Evolutionary conservation across 1,140 invertebrate species (phyloP), one percentile per base, ranked within the genome.

Genomic region (Drosophila ercepeae): DNA sequence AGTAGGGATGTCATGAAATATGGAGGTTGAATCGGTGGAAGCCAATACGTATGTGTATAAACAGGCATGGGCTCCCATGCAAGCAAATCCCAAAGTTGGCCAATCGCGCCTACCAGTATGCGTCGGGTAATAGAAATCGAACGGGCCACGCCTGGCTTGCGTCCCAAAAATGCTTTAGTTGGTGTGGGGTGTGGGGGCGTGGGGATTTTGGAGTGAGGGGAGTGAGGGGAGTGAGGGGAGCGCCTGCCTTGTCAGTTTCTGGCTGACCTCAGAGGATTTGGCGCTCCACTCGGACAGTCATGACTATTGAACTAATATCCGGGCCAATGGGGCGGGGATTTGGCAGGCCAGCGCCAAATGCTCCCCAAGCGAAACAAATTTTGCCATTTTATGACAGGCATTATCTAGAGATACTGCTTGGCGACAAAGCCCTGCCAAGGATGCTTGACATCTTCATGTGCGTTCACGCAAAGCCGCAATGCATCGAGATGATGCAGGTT

Each of bases 281-380:
- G 32, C 34, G 42, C 59, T 67, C 53, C 51, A 67, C 50, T 53
- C 42, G 49, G 34, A 58, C 44, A 58, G 69, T 73, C 52, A 71
- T 36, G 69, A 73, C 70, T 74, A 83, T 83, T 83, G 75, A 86
- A 86, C 81, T 81, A 74, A 88, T 74, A 84, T 81, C 44, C 41
- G 45, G 53, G 72, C 50, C 39, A 50, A 50, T 45, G 52, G 27
- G 48, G 13, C 32, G 29, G 52, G 57, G 50, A 46, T 25, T 42
- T 51, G 39, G 45, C 23, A 41, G 51, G 29, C 34, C 44, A 27
- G 48, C 65, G 29, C 55, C 61, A 84, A 76, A 60, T 78, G 81
- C 58, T 86, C 81, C 75, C 81, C 61, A 44, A 68, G 72, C 81
- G 72, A 63, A 72, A 76, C 63, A 76, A 77, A 76, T 74, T 81